Conservation (phyloP, 92 coral and sea anemone species). For the Montipora capitata region DNA sequence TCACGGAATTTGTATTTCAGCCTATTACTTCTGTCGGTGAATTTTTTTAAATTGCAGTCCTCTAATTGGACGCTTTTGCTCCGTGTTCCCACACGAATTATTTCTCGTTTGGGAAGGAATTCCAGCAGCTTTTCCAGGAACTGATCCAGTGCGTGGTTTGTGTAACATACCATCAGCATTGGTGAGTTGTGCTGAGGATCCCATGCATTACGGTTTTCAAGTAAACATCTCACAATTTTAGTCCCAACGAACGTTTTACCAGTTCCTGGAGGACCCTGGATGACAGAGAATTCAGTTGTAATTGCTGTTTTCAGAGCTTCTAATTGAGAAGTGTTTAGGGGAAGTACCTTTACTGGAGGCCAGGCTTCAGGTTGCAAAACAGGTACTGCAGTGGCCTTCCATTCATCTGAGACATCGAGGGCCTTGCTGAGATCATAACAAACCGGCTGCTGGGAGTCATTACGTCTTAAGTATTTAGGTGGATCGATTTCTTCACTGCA, state of each 20-base stretch:
- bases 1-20: neutral
- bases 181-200: conserved; percentile 57
- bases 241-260: conserved; percentile 87
- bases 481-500: conserved; percentile 74
- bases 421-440: conserved; percentile 66
- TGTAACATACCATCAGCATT: conserved; percentile 89
- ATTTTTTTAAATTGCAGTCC: conserved; percentile 54
- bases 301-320: conserved; percentile 86
- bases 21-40: neutral
- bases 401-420: neutral
- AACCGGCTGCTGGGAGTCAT: conserved; percentile 27
- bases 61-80: conserved; percentile 69
- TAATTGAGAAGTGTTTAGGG: conserved; percentile 78
- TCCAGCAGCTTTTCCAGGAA: conserved; percentile 80
- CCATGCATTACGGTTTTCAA: conserved; percentile 51
- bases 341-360: conserved; percentile 72
- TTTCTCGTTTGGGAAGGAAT: conserved; percentile 39
- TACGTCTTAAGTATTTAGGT: conserved; percentile 70
- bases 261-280: conserved; percentile 93
- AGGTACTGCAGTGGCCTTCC: conserved; percentile 26
- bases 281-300: conserved; percentile 84
- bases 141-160: conserved; percentile 89
- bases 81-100: conserved; percentile 84
- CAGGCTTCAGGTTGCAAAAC: conserved; percentile 55
- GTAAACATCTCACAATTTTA: conserved; percentile 73